phyloP scores from a whole-genome alignment of 2,888 invertebrate genomes.

The Napeogenes inachia region DNA sequence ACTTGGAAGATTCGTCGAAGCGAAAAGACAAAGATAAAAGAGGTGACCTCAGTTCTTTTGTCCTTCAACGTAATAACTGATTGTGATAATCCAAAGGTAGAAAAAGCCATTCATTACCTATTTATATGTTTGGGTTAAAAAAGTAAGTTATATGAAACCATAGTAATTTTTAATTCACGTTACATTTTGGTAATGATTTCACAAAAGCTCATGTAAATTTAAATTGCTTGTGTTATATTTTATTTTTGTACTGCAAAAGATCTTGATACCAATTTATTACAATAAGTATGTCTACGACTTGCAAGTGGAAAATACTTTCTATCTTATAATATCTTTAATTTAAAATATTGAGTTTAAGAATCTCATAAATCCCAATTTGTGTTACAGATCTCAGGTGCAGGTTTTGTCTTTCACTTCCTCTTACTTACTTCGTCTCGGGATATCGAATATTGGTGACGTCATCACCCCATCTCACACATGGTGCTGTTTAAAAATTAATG shows the following conservation, averaged over 20 bases:
- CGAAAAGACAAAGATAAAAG: constrained; percentile 67
- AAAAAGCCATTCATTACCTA: neutral
- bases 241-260: no score
- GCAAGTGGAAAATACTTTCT: no score
- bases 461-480: neutral
- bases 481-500: neutral
- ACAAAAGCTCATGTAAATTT: no score
- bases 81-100: neutral
- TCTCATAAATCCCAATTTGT: neutral
- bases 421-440: neutral
- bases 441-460: neutral
- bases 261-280: no score
- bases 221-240: no score
- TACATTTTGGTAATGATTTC: no score
- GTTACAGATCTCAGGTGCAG: neutral
- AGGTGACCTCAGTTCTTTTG: constrained; percentile 61
- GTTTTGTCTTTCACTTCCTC: neutral
- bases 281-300: no score
- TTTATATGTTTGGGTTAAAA: neutral
- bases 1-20: constrained; percentile 55
- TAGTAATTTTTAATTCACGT: no score
- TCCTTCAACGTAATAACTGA: constrained; percentile 33
- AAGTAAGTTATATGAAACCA: no score
- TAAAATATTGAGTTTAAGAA: neutral
- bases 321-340: neutral